Evolutionary conservation across 2,888 invertebrate species (phyloP).

Genomic region (Eupeodes luniger): DNA sequence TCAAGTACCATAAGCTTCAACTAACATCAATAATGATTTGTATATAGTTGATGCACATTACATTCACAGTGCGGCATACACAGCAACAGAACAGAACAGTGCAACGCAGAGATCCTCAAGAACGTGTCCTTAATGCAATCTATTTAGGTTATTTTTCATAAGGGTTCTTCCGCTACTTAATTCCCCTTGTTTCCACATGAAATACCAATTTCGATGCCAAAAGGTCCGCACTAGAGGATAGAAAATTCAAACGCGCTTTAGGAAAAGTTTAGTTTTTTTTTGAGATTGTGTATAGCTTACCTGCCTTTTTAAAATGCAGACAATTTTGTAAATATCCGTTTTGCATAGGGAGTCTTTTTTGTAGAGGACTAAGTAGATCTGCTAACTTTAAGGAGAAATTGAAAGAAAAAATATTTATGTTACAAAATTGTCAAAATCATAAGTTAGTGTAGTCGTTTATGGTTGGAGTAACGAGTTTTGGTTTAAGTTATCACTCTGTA

Average conservation of each 20-base stretch:
- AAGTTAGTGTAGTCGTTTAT: no score
- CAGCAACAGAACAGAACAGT: no score
- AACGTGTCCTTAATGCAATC: conserved; percentile 66
- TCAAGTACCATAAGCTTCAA: conserved; percentile 51
- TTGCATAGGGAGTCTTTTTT: no score
- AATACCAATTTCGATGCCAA: conserved; percentile 55
- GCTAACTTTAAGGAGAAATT: no score
- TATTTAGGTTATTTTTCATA: conserved; percentile 58
- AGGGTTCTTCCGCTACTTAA: conserved; percentile 61
- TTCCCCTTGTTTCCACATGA: conserved; percentile 61
- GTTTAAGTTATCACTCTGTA: no score
- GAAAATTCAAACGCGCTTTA: neutral
- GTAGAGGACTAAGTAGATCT: no score
- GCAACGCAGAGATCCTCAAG: conserved; percentile 38
- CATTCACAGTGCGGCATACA: neutral
- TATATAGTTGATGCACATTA: neutral
- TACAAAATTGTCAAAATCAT: no score
- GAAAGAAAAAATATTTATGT: no score
- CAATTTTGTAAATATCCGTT: no score
- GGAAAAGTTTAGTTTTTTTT: conserved; percentile 17
- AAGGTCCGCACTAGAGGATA: neutral
- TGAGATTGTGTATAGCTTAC: neutral
- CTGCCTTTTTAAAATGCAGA: no score
- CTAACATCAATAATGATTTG: conserved; percentile 25
- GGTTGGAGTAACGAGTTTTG: no score